Evolutionary conservation across 2,113 vertebrate genomes (phyloP).

Genomic region (Zonotrichia leucophrys): DNA sequence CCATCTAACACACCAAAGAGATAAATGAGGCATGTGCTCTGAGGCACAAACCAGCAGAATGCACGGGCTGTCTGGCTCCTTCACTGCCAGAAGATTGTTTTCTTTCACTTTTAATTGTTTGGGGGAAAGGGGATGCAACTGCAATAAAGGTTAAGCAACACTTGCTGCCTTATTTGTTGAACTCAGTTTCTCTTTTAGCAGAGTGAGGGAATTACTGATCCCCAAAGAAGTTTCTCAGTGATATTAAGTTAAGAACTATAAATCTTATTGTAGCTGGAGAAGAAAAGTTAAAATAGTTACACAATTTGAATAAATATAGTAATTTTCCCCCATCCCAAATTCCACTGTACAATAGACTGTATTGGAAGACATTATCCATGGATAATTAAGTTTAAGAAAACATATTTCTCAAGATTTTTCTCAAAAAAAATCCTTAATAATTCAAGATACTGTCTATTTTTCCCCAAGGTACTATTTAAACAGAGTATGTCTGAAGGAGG

Average conservation of each 20-base stretch:
- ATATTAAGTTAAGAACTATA: not conserved
- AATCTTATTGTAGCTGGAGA: not conserved
- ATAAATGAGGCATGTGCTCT: not conserved
- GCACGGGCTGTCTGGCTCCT: not conserved
- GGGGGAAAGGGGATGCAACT: slow-evolving; percentile 8
- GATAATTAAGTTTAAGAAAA: not conserved
- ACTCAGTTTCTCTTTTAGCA: not conserved
- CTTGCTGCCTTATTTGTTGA: not conserved
- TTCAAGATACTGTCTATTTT: not conserved
- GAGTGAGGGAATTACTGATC: not conserved
- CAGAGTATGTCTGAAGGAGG: not conserved
- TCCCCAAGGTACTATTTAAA: not conserved
- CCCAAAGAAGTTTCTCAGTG: not conserved
- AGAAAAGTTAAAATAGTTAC: not conserved
- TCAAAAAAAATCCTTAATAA: not conserved
- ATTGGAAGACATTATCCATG: not conserved
- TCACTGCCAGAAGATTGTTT: not conserved
- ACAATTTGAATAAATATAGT: not conserved
- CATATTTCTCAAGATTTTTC: not conserved
- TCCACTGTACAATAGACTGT: too few relatives aligned
- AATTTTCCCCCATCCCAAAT: not conserved
- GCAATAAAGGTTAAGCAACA: not conserved
- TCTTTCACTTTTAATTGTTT: slow-evolving; percentile 25
- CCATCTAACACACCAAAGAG: not conserved
- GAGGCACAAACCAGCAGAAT: not conserved